These are phyloP conservation scores for Aphyosemion australe DNA, from an alignment of 2,113 vertebrate species.

Conservation along the genomic window DNA sequence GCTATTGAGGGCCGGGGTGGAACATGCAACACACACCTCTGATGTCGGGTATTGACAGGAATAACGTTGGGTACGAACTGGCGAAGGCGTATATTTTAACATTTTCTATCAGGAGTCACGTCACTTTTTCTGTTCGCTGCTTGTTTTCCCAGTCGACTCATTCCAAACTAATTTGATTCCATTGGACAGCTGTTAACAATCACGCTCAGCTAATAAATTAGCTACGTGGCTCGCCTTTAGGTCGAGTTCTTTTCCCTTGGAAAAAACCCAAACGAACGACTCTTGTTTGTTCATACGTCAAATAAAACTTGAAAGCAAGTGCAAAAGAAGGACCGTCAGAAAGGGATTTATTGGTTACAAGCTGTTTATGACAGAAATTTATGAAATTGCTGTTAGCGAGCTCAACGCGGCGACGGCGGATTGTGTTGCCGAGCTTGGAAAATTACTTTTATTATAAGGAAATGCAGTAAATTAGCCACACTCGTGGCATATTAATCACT, in stretches of 20 bases:
- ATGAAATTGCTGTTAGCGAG: background rate
- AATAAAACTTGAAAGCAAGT: constrained; percentile 14
- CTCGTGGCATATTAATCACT: constrained; percentile 39
- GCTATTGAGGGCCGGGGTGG: constrained; percentile 59
- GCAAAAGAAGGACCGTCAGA: background rate
- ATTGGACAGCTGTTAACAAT: constrained; percentile 13
- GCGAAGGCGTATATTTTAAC: background rate
- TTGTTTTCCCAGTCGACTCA: constrained; percentile 9
- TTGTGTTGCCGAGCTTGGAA: constrained; percentile 6
- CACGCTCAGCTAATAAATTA: background rate
- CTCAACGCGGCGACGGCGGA: background rate
- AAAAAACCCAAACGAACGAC: background rate
- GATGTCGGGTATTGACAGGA: constrained; percentile 22
- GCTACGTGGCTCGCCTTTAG: background rate
- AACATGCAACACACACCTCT: constrained; percentile 48
- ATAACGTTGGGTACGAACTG: background rate
- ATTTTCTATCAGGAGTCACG: background rate
- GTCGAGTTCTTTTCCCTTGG: background rate
- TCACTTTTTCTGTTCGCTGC: constrained; percentile 3
- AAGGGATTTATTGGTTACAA: constrained; percentile 15
- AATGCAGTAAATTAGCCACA: constrained; percentile 15
- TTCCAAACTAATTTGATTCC: constrained; percentile 16
- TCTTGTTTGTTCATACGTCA: constrained; percentile 22
- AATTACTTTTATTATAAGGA: constrained; percentile 29
- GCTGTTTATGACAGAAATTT: constrained; percentile 2